Conservation (phyloP, 2,888 invertebrate species). For the Fragum sueziense region DNA sequence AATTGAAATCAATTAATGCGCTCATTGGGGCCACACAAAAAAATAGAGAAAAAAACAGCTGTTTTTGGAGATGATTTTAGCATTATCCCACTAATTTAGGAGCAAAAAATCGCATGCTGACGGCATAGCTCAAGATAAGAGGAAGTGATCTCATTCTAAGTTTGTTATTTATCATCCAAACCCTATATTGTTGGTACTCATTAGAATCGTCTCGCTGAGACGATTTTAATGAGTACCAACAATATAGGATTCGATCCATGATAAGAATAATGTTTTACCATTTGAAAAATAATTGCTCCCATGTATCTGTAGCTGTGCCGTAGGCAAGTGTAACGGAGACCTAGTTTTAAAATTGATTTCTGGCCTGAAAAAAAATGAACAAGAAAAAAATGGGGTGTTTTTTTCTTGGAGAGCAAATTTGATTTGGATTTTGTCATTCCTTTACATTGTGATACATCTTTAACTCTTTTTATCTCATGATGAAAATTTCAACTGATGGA, state of each 20-base stretch:
- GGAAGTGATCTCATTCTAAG: no score
- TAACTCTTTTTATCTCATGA: no score
- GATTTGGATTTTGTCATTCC: not conserved
- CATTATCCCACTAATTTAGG: not conserved
- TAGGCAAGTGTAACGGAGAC: not conserved
- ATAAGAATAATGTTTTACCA: no score
- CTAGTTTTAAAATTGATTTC: slow-evolving; percentile 12
- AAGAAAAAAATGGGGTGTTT: not conserved
- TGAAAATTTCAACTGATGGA: no score
- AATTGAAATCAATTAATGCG: slow-evolving; percentile 15
- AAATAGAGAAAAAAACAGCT: not conserved
- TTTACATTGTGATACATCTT: not conserved
- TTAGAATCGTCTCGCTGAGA: no score
- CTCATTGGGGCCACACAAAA: slow-evolving; percentile 3
- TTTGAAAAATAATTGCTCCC: no score
- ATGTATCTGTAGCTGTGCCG: no score
- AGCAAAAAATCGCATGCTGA: not conserved
- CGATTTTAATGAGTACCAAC: no score
- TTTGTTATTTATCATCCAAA: no score
- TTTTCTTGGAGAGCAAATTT: not conserved
- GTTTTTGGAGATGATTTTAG: not conserved
- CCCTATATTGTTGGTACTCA: no score
- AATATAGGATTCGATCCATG: no score
- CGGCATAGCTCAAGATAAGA: no score
- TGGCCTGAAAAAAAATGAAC: not conserved